Evolutionary conservation across 1,140 invertebrate genomes (phyloP).

Genomic region (Sycobia sp.): DNA sequence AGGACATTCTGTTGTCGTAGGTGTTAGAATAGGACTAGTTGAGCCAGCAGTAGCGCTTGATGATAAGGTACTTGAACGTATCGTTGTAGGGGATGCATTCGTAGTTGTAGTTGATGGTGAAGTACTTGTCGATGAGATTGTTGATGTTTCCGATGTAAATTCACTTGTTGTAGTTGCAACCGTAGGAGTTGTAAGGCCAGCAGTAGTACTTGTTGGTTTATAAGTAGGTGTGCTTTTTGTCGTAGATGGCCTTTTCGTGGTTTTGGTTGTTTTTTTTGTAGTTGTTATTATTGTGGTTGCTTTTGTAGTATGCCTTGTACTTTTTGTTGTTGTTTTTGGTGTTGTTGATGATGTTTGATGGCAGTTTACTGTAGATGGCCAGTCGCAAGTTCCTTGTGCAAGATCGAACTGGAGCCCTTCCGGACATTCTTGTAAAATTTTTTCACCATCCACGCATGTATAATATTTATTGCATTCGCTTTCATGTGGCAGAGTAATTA

Average conservation of each 20-base stretch:
- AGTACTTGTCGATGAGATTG: background rate
- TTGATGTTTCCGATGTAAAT: background rate
- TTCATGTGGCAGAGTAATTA: conserved; percentile 8
- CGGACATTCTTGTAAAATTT: conserved; percentile 13
- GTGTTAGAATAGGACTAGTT: too few relatives aligned
- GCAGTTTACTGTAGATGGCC: background rate
- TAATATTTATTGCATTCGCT: conserved; percentile 25
- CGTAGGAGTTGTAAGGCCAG: background rate
- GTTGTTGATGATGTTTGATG: background rate
- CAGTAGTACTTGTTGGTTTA: background rate
- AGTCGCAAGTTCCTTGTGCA: background rate
- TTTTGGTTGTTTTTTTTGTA: background rate
- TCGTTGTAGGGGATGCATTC: background rate
- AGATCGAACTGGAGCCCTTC: conserved; percentile 4
- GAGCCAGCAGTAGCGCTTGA: too few relatives aligned
- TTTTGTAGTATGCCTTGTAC: background rate
- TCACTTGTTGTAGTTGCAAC: background rate
- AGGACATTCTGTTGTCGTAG: too few relatives aligned
- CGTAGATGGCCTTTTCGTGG: background rate
- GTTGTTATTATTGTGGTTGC: background rate
- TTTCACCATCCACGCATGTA: conserved; percentile 7
- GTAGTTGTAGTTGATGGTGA: background rate
- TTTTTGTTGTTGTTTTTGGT: background rate
- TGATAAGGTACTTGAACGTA: too few relatives aligned
- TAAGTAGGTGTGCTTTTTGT: background rate